These are phyloP conservation scores for Bradysia coprophila DNA, from an alignment of 1,140 invertebrate species.

Conservation along the genomic window DNA sequence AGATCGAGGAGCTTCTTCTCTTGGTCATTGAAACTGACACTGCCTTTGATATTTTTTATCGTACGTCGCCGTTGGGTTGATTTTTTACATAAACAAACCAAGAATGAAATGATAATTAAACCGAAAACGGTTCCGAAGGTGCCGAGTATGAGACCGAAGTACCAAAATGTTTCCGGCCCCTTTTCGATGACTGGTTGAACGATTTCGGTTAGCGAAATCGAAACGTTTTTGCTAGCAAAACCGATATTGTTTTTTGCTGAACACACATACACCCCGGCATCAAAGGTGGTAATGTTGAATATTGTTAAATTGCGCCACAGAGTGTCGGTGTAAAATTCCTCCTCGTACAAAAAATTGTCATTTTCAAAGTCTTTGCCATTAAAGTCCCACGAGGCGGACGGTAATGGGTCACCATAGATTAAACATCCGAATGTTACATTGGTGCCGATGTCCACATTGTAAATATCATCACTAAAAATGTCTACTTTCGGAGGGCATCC, in stretches of 20 bases:
- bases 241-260: conserved; percentile 57
- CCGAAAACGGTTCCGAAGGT: conserved; percentile 22
- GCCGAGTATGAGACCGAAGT: conserved; percentile 22
- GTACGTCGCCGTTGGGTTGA: conserved; percentile 29
- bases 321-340: conserved; percentile 18
- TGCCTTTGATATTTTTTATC: conserved; percentile 44
- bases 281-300: conserved; percentile 49
- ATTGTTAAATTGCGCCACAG: conserved; percentile 52
- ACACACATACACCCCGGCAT: conserved; percentile 67
- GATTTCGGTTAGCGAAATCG: conserved; percentile 48
- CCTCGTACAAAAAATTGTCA: conserved; percentile 23
- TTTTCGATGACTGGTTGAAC: conserved; percentile 29
- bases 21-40: conserved; percentile 63
- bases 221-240: conserved; percentile 42
- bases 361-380: conserved; percentile 42
- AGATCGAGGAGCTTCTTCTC: conserved; percentile 65
- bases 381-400: conserved; percentile 63
- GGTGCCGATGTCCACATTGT: conserved; percentile 49
- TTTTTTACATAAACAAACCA: conserved; percentile 32
- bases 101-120: conserved; percentile 18
- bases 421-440: conserved; percentile 65
- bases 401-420: conserved; percentile 63
- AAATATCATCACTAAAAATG: conserved; percentile 32
- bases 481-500: conserved; percentile 51
- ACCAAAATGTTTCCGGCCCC: conserved; percentile 23